phyloP scores from a whole-genome alignment of 2,888 invertebrate species.

The Prionchulus punctatus region DNA sequence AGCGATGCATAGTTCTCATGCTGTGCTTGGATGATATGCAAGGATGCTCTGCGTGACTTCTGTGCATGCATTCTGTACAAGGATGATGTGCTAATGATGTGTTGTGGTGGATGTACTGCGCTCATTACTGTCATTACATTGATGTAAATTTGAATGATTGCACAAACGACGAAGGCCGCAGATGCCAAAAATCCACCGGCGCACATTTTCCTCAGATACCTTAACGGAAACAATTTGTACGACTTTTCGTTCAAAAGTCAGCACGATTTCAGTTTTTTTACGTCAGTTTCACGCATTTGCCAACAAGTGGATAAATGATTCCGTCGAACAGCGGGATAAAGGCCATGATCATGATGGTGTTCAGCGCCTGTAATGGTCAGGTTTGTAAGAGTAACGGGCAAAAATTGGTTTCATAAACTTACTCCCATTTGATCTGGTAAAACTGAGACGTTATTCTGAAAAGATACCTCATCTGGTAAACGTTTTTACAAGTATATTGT shows the following conservation, averaged over 20 bases:
- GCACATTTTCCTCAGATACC: slow-evolving; percentile 68
- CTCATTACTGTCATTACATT: too few relatives aligned
- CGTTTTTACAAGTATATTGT: too few relatives aligned
- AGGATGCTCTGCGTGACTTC: too few relatives aligned
- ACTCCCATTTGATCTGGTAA: slow-evolving; percentile 23
- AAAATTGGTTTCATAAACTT: not conserved
- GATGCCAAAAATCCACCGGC: slow-evolving; percentile 72
- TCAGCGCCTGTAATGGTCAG: slow-evolving; percentile 23
- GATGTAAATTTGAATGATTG: slow-evolving; percentile 43
- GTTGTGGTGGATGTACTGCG: too few relatives aligned
- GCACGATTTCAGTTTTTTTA: too few relatives aligned
- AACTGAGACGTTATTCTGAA: slow-evolving; percentile 13
- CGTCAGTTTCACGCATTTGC: slow-evolving; percentile 16
- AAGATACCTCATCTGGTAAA: too few relatives aligned
- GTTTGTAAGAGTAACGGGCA: not conserved
- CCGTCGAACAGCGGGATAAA: slow-evolving; percentile 38
- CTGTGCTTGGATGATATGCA: too few relatives aligned
- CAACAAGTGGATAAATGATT: slow-evolving; percentile 33
- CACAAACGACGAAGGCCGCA: slow-evolving; percentile 68
- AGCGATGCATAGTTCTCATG: too few relatives aligned
- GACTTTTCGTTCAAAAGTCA: too few relatives aligned
- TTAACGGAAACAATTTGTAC: slow-evolving; percentile 35
- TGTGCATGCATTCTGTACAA: too few relatives aligned
- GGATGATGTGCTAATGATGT: too few relatives aligned
- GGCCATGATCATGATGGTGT: slow-evolving; percentile 35